Evolutionary conservation across 2,113 vertebrate species (phyloP).

Genomic region (Illadopsis cleaveri): DNA sequence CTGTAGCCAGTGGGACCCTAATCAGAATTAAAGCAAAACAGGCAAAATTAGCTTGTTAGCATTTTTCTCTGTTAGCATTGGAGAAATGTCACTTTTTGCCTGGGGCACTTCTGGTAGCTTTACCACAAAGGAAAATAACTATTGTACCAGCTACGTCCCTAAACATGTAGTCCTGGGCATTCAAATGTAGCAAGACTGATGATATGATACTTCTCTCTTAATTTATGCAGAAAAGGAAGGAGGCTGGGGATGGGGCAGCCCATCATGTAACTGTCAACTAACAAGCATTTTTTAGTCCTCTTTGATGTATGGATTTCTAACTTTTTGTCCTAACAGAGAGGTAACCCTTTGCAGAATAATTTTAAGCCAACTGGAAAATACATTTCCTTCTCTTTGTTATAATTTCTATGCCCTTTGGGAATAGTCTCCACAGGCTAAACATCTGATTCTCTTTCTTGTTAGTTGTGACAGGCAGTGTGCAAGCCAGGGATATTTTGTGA

Average conservation of each 20-base stretch:
- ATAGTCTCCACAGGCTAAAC: neutral
- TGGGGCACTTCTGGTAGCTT: slow-evolving; percentile 29
- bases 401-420: neutral
- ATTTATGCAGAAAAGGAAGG: slow-evolving; percentile 39
- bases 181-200: slow-evolving; percentile 9
- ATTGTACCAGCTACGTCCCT: neutral
- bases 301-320: neutral
- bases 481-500: neutral
- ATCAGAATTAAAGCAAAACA: slow-evolving; percentile 57
- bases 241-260: neutral
- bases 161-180: slow-evolving; percentile 6
- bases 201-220: slow-evolving; percentile 20
- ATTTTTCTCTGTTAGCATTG: slow-evolving; percentile 39
- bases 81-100: slow-evolving; percentile 61
- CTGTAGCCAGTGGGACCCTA: slow-evolving; percentile 21
- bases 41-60: slow-evolving; percentile 58
- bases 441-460: neutral
- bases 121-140: slow-evolving; percentile 6
- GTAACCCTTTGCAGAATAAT: neutral
- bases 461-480: neutral
- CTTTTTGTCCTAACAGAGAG: neutral
- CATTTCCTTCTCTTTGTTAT: neutral
- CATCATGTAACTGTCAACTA: neutral
- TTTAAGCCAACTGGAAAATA: neutral
- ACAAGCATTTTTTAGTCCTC: fast-evolving